Evolutionary conservation across 2,797 vertebrate genomes (phyloP).

Genomic region (Pseudochaenichthys georgianus): DNA sequence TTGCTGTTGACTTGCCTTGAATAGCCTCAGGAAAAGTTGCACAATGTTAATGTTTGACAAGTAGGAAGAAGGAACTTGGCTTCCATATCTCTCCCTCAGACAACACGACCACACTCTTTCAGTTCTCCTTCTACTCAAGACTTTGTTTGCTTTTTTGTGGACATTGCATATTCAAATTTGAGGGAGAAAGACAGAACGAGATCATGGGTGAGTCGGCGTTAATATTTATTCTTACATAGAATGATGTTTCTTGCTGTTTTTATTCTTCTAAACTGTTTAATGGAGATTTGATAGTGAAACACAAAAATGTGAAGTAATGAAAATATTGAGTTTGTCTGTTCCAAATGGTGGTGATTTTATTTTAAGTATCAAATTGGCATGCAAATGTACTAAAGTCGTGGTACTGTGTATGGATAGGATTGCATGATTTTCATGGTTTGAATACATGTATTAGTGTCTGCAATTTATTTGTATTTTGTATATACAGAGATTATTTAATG

Average conservation of each 20-base stretch:
- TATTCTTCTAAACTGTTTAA: not conserved
- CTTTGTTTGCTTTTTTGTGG: conserved; percentile 34
- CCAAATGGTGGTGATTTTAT: conserved; percentile 1
- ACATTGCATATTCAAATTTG: conserved; percentile 35
- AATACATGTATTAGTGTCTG: conserved; percentile 1
- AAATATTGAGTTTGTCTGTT: not conserved
- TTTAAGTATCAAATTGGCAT: not conserved
- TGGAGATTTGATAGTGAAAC: not conserved
- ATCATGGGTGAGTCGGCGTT: conserved; percentile 84
- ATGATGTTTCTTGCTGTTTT: conserved; percentile 13
- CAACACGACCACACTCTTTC: conserved; percentile 45
- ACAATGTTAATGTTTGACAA: conserved; percentile 85
- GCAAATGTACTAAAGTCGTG: not conserved
- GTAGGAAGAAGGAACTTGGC: conserved; percentile 69
- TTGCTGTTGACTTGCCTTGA: conserved; percentile 76
- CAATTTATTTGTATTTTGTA: not conserved
- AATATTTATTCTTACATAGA: not conserved
- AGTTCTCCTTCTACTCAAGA: conserved; percentile 54
- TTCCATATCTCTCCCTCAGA: conserved; percentile 46
- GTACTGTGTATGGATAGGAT: not conserved
- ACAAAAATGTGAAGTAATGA: not conserved
- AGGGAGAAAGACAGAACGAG: conserved; percentile 17
- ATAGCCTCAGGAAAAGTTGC: conserved; percentile 75
- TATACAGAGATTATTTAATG: not conserved
- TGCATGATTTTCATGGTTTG: not conserved